Evolutionary conservation across 1,140 invertebrate genomes (phyloP), one percentile per base, ranked within the genome.

Genomic region (Drosophila insularis): DNA sequence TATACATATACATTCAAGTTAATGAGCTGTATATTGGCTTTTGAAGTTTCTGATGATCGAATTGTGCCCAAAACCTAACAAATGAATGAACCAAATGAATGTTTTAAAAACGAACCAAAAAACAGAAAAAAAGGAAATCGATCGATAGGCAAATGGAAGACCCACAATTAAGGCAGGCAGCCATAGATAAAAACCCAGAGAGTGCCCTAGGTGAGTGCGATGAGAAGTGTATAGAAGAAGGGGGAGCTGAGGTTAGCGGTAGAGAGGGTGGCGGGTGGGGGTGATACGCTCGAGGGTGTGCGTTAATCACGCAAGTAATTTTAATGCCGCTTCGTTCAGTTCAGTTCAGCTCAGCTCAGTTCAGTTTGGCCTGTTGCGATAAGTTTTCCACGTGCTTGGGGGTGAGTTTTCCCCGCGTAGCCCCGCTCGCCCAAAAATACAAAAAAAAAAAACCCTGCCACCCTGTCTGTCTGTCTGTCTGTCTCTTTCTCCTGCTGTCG

Each of bases 291-390:
- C 72, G 75, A 76, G 84, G 82, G 82, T 87, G 84, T 89, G 82
- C 71, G 84, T 82, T 87, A 87, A 87, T 87, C 84, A 87, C 82
- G 84, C 84, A 87, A 87, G 84, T 87, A 87, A 86, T 86, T 86
- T 81, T 79, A 87, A 87, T 86, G 81, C 82, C 82, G 66, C 65
- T 23, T 55, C 46, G 58, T 32, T 71, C 58, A 70, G 43, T 50
- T 50, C 43, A 21, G 43, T 17, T 46, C 43, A 46, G 43, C 4
- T 37, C 35, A 37, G 35, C 11, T 50, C 32, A 35, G 27, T 31
- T 67, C 68, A 61, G 46, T 69, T 56, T 59, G 61, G 50, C 39
- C 71, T 46, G 21, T 21, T 17, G 62, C 81, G 84, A 87, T 86
- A 86, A 87, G 82, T 67, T 71, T 76, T 80, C 76, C 63, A 37